phyloP scores from a whole-genome alignment of 2,888 invertebrate species.

The Myopa tessellatipennis region DNA sequence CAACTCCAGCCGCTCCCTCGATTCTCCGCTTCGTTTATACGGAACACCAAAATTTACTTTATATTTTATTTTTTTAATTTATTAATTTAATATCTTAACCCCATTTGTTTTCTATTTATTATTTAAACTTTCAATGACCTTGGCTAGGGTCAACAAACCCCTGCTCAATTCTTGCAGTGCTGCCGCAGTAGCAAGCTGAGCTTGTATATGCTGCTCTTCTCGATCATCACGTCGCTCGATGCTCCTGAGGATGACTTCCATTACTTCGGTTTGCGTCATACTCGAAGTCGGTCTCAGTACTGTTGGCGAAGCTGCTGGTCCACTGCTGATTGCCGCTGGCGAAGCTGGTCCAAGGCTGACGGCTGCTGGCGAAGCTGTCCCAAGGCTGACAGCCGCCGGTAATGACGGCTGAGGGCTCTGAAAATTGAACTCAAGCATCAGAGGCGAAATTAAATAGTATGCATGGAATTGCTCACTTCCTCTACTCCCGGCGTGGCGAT shows the following conservation, averaged over 20 bases:
- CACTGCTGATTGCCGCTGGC: not conserved
- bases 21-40: too few species aligned
- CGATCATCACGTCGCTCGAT: not conserved
- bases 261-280: not conserved
- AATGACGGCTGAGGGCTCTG: not conserved
- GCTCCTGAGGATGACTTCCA: not conserved
- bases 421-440: not conserved
- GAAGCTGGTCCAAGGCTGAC: not conserved
- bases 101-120: too few species aligned
- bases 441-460: not conserved
- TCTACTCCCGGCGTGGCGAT: not conserved
- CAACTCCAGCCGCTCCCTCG: too few species aligned
- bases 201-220: not conserved
- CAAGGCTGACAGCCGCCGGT: not conserved
- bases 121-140: not conserved
- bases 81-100: too few species aligned
- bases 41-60: too few species aligned
- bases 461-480: not conserved
- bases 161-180: not conserved
- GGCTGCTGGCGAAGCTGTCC: not conserved
- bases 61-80: too few species aligned
- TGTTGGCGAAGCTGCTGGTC: not conserved
- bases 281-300: not conserved
- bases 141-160: not conserved
- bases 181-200: conserved; percentile 9